A percentile compares a stretch with the other conserved stretches of the same genome.
Conservation (phyloP, 2,113 vertebrate species). For the Bucco capensis region DNA sequence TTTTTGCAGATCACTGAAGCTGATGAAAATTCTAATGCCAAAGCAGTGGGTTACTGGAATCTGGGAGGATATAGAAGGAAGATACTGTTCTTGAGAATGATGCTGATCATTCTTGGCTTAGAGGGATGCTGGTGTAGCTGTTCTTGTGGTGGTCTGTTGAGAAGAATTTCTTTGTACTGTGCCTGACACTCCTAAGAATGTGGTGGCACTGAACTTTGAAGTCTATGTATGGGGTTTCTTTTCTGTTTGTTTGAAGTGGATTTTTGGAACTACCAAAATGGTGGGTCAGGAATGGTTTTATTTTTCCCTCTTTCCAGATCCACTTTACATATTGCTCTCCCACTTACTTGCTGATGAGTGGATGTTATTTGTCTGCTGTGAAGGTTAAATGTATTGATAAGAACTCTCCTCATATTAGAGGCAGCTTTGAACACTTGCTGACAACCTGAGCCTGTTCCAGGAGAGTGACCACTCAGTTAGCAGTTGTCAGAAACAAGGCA, state of each 20-base stretch:
- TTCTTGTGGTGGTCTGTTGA: background rate
- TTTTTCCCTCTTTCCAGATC: background rate
- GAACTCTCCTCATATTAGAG: background rate
- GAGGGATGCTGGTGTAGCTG: background rate
- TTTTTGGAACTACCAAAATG: background rate
- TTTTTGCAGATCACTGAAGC: background rate
- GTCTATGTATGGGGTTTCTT: background rate
- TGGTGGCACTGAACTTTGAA: background rate
- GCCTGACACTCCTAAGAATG: fast-evolving
- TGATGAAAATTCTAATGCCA: background rate
- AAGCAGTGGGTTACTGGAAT: background rate
- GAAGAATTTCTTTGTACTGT: background rate
- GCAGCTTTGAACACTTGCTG: background rate
- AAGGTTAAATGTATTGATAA: background rate
- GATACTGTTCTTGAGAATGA: background rate
- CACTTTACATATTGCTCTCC: background rate
- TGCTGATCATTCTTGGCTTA: background rate
- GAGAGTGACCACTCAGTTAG: background rate
- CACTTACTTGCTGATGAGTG: fast-evolving
- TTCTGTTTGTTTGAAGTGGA: background rate
- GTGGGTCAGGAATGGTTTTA: background rate
- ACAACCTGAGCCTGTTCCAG: background rate
- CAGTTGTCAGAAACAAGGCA: background rate
- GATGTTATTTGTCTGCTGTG: background rate
- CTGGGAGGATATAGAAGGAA: background rate